Percentiles rank a stretch among this genome's conserved stretches.
These are phyloP conservation scores for Girardinus metallicus DNA, from an alignment of 2,797 vertebrate species.

Conservation along the genomic window DNA sequence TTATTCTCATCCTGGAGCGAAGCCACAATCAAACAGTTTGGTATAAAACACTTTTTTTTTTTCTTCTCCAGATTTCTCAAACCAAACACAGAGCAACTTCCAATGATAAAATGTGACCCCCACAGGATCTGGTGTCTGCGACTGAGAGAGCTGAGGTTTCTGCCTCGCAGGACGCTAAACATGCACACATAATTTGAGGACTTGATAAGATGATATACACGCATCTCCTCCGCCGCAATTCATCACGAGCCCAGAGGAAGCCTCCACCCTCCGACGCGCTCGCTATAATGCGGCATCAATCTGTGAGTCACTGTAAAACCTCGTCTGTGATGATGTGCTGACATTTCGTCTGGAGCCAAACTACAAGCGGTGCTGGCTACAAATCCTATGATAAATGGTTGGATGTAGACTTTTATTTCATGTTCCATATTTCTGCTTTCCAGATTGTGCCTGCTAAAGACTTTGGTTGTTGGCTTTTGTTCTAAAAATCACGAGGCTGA, in stretches of 20 bases:
- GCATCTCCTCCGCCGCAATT: conserved; percentile 42
- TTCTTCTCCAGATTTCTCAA: conserved; percentile 16
- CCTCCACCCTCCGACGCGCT: conserved; percentile 51
- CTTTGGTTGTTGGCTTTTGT: not conserved
- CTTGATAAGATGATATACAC: conserved; percentile 52
- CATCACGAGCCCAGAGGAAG: conserved; percentile 48
- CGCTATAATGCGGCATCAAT: conserved; percentile 40
- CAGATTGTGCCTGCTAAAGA: conserved; percentile 4
- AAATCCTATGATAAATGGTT: not conserved
- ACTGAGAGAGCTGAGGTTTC: conserved; percentile 44
- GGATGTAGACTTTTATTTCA: conserved; percentile 10
- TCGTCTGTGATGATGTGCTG: conserved; percentile 34
- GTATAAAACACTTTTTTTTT: conserved; percentile 57
- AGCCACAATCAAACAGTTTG: conserved; percentile 62
- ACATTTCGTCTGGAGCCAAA: conserved; percentile 25
- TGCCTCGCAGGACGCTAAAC: conserved; percentile 22
- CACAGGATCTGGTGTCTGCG: conserved; percentile 54
- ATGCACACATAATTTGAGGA: conserved; percentile 20
- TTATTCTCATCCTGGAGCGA: conserved; percentile 31
- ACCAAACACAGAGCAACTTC: conserved; percentile 33
- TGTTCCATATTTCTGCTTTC: conserved; percentile 2
- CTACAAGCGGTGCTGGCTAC: conserved; percentile 9
- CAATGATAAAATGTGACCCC: conserved; percentile 38
- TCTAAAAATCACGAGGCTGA: not conserved
- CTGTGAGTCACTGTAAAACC: conserved; percentile 28